Conservation (phyloP, 1,140 invertebrate genomes). For the Drosophila chauvacae region DNA sequence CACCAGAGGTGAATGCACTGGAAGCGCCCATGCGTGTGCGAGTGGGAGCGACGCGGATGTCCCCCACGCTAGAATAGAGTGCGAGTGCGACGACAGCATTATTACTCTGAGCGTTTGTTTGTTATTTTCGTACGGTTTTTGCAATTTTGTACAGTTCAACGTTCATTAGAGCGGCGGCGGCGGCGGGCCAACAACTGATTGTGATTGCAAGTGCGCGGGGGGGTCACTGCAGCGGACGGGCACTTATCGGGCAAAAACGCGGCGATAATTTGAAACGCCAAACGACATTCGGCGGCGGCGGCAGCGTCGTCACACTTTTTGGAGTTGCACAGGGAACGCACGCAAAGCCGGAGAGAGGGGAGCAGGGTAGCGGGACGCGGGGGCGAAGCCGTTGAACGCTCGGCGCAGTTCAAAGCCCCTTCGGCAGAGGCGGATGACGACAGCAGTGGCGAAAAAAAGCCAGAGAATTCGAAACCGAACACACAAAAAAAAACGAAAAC, state of each 20-base stretch:
- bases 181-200: constrained; percentile 64
- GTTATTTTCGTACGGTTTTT: constrained; percentile 55
- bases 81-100: neutral
- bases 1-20: constrained; percentile 32
- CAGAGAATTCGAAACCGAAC: constrained; percentile 1
- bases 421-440: constrained; percentile 22
- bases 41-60: constrained; percentile 21
- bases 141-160: constrained; percentile 70
- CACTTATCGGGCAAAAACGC: constrained; percentile 53
- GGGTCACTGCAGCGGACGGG: constrained; percentile 4
- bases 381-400: constrained; percentile 55
- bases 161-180: constrained; percentile 61
- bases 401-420: constrained; percentile 62
- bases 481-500: constrained; percentile 1
- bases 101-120: constrained; percentile 30
- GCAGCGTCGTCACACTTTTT: constrained; percentile 28
- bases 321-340: constrained; percentile 42
- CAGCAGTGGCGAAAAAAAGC: constrained; percentile 30
- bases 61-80: constrained; percentile 24
- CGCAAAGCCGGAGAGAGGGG: neutral
- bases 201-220: neutral
- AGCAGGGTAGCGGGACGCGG: neutral
- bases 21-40: neutral
- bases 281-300: constrained; percentile 2
- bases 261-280: constrained; percentile 50